Evolutionary conservation across 2,888 invertebrate genomes (phyloP).

Genomic region (Cryptosula pallasiana): DNA sequence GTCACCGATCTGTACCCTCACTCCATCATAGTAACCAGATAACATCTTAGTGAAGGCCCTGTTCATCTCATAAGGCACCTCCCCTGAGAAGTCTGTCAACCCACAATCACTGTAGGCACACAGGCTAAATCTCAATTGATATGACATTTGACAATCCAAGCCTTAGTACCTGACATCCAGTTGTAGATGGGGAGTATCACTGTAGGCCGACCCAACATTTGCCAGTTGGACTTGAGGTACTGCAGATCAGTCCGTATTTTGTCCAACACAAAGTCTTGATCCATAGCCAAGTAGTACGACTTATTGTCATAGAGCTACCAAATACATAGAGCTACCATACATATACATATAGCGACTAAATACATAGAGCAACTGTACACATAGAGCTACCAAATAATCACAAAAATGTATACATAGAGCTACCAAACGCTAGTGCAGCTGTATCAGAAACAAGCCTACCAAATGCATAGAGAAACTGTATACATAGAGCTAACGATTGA

Average conservation of each 20-base stretch:
- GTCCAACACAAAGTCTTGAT: constrained; percentile 95
- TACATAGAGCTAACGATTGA: too few relatives aligned
- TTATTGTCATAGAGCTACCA: constrained; percentile 97
- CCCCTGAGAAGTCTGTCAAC: constrained; percentile 12
- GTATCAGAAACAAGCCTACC: too few relatives aligned
- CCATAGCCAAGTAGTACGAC: constrained; percentile 96
- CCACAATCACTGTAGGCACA: background rate
- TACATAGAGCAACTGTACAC: too few relatives aligned
- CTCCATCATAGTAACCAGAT: constrained; percentile 21
- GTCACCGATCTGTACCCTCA: constrained; percentile 85
- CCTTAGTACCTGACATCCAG: constrained; percentile 41
- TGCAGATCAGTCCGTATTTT: constrained; percentile 93
- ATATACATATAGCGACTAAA: too few relatives aligned
- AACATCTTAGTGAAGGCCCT: constrained; percentile 5
- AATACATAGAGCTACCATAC: too few relatives aligned
- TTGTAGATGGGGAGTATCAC: constrained; percentile 39
- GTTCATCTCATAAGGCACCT: constrained; percentile 13
- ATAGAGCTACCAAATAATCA: too few relatives aligned
- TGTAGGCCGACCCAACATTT: constrained; percentile 86
- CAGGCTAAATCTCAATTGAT: background rate
- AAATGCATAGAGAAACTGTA: too few relatives aligned
- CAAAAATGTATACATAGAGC: too few relatives aligned
- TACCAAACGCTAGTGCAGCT: too few relatives aligned
- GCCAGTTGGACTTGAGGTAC: constrained; percentile 97
- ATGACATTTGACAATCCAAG: background rate